These are phyloP conservation scores for Tanytarsus gracilentus DNA, from an alignment of 2,888 invertebrate genomes.

Conservation along the genomic window DNA sequence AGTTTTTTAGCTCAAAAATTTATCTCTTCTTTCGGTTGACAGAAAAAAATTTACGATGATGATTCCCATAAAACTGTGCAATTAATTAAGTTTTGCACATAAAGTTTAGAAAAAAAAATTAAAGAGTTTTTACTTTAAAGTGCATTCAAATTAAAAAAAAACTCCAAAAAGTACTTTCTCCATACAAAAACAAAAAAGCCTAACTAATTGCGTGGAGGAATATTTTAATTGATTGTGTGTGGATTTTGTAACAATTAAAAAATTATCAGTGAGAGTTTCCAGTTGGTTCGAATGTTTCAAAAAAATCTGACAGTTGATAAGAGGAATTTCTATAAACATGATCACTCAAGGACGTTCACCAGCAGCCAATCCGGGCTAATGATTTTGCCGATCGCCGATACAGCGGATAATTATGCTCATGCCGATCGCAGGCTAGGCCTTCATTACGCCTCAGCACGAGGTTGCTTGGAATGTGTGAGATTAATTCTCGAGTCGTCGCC, in stretches of 20 bases:
- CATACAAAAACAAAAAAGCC: background rate
- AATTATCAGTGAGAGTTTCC: too few species aligned
- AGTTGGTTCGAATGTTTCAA: background rate
- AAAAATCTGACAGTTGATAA: slow-evolving; percentile 6
- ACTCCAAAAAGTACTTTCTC: too few species aligned
- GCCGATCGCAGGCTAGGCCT: slow-evolving; percentile 63
- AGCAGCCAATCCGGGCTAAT: background rate
- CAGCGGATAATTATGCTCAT: background rate
- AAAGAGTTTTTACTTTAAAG: background rate
- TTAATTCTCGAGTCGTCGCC: slow-evolving; percentile 68
- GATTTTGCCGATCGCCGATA: slow-evolving; percentile 1
- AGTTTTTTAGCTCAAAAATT: background rate
- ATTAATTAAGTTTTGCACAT: too few species aligned
- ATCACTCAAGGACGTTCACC: background rate
- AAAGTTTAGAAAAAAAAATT: background rate
- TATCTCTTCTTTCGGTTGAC: background rate
- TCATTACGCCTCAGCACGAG: slow-evolving; percentile 79
- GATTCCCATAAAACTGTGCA: background rate
- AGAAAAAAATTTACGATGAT: background rate
- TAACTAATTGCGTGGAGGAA: too few species aligned
- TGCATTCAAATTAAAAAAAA: background rate
- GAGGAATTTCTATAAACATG: slow-evolving; percentile 4
- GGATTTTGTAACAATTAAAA: too few species aligned
- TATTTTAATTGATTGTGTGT: too few species aligned
- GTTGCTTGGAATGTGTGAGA: slow-evolving; percentile 76